A percentile compares a stretch with the other conserved stretches of the same genome.
These are phyloP conservation scores for Eurytoma californica DNA, from an alignment of 2,888 invertebrate species.

Conservation along the genomic window DNA sequence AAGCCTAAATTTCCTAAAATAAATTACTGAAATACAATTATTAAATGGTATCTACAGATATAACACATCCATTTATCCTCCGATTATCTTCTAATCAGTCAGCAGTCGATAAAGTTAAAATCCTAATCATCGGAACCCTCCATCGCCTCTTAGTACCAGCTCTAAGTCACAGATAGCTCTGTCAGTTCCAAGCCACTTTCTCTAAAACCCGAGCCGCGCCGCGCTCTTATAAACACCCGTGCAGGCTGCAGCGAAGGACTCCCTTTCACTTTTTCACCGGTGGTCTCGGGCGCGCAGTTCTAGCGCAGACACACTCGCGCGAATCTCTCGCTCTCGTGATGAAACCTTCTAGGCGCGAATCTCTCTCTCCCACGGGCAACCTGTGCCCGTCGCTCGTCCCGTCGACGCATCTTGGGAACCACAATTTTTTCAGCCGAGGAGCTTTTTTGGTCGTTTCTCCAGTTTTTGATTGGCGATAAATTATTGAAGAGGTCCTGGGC, in stretches of 20 bases:
- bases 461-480: neutral
- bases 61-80: neutral
- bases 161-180: conserved; percentile 48
- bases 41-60: no score
- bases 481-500: neutral
- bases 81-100: neutral
- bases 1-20: neutral
- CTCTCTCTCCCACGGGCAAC: neutral
- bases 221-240: neutral
- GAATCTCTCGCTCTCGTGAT: conserved; percentile 13
- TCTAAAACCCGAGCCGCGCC: neutral
- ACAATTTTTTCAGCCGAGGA: neutral
- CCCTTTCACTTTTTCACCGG: conserved; percentile 61
- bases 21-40: neutral
- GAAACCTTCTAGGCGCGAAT: conserved; percentile 12
- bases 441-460: neutral
- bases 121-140: neutral
- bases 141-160: conserved; percentile 12
- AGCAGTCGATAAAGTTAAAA: conserved; percentile 22
- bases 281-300: neutral
- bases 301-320: neutral
- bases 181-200: conserved; percentile 33
- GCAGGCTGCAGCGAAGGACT: conserved; percentile 38
- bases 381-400: neutral
- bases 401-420: neutral